These are phyloP conservation scores for Tubiluchus corallicola DNA, from an alignment of 2,888 invertebrate species.

Conservation along the genomic window DNA sequence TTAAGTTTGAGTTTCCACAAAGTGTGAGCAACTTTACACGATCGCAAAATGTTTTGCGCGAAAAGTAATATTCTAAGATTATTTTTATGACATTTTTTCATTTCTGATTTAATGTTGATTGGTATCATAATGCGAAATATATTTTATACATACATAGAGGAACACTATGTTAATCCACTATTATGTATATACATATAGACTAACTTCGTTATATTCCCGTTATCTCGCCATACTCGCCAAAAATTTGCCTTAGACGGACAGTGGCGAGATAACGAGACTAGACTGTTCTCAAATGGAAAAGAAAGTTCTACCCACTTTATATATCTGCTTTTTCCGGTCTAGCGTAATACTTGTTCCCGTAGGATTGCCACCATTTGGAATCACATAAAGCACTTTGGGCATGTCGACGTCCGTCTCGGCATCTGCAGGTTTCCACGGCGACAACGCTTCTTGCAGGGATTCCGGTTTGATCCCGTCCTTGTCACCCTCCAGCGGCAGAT, in stretches of 20 bases:
- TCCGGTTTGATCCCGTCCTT: conserved; percentile 45
- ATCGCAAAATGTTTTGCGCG: background rate
- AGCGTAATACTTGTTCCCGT: conserved; percentile 47
- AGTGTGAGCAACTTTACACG: background rate
- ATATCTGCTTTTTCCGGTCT: conserved; percentile 46
- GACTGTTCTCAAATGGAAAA: background rate
- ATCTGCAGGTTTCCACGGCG: conserved; percentile 25
- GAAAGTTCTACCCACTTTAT: conserved; percentile 30
- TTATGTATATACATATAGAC: too few species aligned
- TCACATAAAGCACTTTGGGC: conserved; percentile 50
- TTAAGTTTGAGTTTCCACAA: too few species aligned
- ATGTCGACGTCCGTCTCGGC: conserved; percentile 37
- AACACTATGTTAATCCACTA: too few species aligned
- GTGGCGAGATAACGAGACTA: too few species aligned
- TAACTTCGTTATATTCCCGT: too few species aligned
- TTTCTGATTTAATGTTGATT: too few species aligned
- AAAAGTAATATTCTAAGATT: too few species aligned
- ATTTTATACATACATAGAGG: background rate
- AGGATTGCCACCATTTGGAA: conserved; percentile 58
- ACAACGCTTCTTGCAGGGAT: conserved; percentile 38
- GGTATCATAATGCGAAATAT: conserved; percentile 4
- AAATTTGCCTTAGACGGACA: too few species aligned
- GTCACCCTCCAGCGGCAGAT: conserved; percentile 49
- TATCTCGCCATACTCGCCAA: too few species aligned
- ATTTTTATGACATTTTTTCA: too few species aligned